A percentile compares a stretch with the other conserved stretches of the same genome.
These are phyloP conservation scores for Scophthalmus maximus DNA, from an alignment of 2,113 vertebrate species.

Conservation along the genomic window DNA sequence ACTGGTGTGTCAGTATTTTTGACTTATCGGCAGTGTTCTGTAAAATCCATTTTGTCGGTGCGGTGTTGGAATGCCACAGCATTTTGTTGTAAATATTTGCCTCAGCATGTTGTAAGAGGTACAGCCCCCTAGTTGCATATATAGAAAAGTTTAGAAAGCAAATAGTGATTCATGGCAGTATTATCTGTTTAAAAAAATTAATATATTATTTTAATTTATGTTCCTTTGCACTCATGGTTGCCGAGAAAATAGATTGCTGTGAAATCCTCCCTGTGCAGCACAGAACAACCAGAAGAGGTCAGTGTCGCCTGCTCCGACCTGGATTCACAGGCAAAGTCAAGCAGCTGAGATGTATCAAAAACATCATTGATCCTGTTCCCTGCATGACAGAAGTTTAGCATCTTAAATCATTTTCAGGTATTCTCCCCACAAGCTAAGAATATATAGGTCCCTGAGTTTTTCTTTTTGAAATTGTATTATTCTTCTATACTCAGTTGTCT, in stretches of 20 bases:
- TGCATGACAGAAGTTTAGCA: slow-evolving; percentile 11
- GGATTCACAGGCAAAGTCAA: not conserved
- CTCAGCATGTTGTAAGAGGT: slow-evolving; percentile 1
- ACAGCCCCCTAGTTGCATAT: not conserved
- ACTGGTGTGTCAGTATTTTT: slow-evolving; percentile 25
- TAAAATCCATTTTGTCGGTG: slow-evolving; percentile 9
- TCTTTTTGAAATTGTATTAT: slow-evolving; percentile 28
- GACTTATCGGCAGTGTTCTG: slow-evolving; percentile 23
- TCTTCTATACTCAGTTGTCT: not conserved
- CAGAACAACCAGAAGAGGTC: slow-evolving; percentile 64
- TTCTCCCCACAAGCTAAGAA: slow-evolving; percentile 39
- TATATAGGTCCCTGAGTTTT: not conserved
- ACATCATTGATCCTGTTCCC: slow-evolving; percentile 36
- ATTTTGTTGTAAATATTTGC: slow-evolving; percentile 39
- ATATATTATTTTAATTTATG: not conserved
- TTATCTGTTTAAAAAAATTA: not conserved
- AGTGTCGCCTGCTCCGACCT: slow-evolving; percentile 42
- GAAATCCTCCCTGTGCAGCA: slow-evolving; percentile 1
- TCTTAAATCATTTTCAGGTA: slow-evolving; percentile 41
- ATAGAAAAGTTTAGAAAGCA: not conserved
- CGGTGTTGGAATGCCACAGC: not conserved
- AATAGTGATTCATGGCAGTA: not conserved
- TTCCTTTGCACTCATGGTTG: not conserved
- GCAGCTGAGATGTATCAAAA: slow-evolving; percentile 51
- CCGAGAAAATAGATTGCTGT: not conserved